phyloP scores from a whole-genome alignment of 1,140 invertebrate species.

The Drosophila jambulina region DNA sequence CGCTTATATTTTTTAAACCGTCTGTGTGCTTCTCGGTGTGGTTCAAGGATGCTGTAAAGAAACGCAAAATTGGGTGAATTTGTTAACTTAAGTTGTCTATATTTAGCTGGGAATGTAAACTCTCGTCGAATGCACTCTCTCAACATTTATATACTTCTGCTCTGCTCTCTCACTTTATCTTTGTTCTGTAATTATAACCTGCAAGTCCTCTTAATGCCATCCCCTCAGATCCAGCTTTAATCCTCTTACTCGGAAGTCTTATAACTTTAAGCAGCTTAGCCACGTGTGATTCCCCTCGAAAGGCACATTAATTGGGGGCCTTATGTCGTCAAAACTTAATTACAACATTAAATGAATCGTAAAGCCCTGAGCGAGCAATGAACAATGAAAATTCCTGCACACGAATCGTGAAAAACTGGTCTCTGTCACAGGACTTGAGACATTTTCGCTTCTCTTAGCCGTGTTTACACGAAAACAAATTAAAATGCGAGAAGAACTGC shows the following conservation, averaged over 20 bases:
- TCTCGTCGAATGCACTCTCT: neutral
- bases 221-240: neutral
- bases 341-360: conserved; percentile 61
- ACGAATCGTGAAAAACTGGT: conserved; percentile 51
- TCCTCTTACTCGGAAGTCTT: conserved; percentile 15
- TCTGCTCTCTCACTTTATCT: neutral
- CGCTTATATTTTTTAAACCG: conserved; percentile 19
- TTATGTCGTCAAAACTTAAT: conserved; percentile 46
- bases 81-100: conserved; percentile 18
- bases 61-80: neutral
- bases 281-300: conserved; percentile 42
- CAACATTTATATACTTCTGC: neutral
- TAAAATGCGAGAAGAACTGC: conserved; percentile 39
- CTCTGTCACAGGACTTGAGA: conserved; percentile 18
- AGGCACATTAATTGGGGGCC: conserved; percentile 54
- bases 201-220: neutral
- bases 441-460: neutral
- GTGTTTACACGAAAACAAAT: conserved; percentile 49
- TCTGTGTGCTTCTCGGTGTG: neutral
- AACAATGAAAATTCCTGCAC: conserved; percentile 47
- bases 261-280: conserved; percentile 56
- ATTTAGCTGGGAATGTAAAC: neutral
- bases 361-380: conserved; percentile 15
- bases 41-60: neutral
- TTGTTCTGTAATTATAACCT: neutral